Base-by-base conservation (phyloP, 2,797 vertebrate genomes). In the Ctenosaura bakeri region DNA sequence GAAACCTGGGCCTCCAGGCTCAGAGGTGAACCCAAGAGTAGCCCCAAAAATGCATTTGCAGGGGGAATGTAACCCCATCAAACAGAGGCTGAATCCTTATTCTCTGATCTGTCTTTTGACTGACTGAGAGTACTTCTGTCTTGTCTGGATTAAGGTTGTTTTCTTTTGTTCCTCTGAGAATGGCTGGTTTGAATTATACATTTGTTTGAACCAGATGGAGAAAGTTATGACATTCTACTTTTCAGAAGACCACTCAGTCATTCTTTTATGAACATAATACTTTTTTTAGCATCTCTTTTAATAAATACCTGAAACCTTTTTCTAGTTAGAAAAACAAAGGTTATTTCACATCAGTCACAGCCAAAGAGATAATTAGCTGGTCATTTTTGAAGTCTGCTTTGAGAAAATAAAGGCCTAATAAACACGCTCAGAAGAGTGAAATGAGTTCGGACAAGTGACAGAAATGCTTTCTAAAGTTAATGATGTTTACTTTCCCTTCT, bases 401-500 rank as follows among this genome's bases (percentile, higher is more conserved):
- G 92, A 94, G 91, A 93, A 96, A 97, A 97, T 96, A 87, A 97
- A 98, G 95, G 92, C 74, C 95, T 97, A 94, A 95, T 96, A 92
- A 97, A 96, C 96, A 95, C 96, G 92, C 73, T 92, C 94, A 88
- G 91, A 94, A 96, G 94, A 96, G 84, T 92, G 92, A 96, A 97
- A 97, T 95, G 91, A 96, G 95, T 96, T 97, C 95, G 98, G 97
- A 98, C 96, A 97, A 97, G 96, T 97, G 97, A 98, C 96, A 98
- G 96, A 97, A 97, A 98, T 95, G 96, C 93, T 96, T 97, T 97
- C 95, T 97, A 94, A 97, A 98, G 97, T 98, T 98, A 98, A 98
- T 98, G 98, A 98, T 97, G 95, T 97, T 98, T 98, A 93, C 93
- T 97, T 97, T 97, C 96, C 95, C 93, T 92, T 96, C 96, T 98